Conservation (phyloP, 2,797 vertebrate species). For the Manis pentadactyla region DNA sequence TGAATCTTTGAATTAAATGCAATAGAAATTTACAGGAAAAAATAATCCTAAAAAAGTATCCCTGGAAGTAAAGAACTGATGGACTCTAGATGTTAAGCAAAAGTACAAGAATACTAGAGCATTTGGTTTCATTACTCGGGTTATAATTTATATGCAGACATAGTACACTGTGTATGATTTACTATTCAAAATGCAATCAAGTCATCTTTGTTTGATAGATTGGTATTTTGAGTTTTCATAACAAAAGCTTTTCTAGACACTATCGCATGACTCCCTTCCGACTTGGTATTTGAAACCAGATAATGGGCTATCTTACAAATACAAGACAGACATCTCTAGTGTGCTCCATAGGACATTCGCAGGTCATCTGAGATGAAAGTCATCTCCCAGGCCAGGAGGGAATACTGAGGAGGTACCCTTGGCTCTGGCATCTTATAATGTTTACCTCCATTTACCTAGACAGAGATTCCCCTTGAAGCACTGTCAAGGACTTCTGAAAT, state of each 20-base stretch:
- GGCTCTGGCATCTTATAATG: slow-evolving; percentile 67
- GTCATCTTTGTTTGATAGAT: slow-evolving; percentile 77
- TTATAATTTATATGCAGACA: slow-evolving; percentile 71
- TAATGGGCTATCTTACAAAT: slow-evolving; percentile 84
- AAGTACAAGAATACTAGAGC: neutral
- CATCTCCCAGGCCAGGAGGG: slow-evolving; percentile 73
- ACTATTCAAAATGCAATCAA: slow-evolving; percentile 76
- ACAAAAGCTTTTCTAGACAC: slow-evolving; percentile 83
- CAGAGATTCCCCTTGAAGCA: slow-evolving; percentile 80
- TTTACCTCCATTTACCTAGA: slow-evolving; percentile 75
- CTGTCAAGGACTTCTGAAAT: slow-evolving; percentile 76
- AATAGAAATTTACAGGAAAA: slow-evolving; percentile 31
- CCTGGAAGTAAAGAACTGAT: neutral
- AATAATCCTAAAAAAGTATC: neutral
- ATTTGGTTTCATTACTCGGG: slow-evolving; percentile 59
- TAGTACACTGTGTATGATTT: slow-evolving; percentile 38
- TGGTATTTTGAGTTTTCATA: slow-evolving; percentile 82
- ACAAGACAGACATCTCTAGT: slow-evolving; percentile 80
- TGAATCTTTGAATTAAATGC: slow-evolving; percentile 13
- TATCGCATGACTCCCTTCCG: slow-evolving; percentile 76
- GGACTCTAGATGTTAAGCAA: neutral
- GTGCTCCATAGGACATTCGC: slow-evolving; percentile 71
- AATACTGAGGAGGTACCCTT: slow-evolving; percentile 68
- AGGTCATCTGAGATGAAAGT: slow-evolving; percentile 80
- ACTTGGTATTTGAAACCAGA: slow-evolving; percentile 83